Base-by-base conservation (phyloP, 2,113 vertebrate genomes). In the Thermophis baileyi region DNA sequence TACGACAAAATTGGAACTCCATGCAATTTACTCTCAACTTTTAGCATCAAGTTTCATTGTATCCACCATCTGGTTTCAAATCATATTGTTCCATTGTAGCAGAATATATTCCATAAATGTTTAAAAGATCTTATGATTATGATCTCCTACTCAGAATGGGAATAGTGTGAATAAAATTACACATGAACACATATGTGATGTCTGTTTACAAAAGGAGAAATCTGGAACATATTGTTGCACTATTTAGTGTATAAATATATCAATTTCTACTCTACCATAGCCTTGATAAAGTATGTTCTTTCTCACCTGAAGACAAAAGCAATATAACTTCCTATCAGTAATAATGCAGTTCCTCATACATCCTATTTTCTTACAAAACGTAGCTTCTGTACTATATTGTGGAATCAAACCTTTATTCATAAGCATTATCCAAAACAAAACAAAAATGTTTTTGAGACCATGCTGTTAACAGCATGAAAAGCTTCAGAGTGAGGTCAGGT, bases 401-500 rank as follows among this genome's bases (percentile, higher is more conserved):
- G 93, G 57, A 91, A 93, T 91, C 93, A 90, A 95, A 94, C 90
- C 54, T 94, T 94, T 89, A 93, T 94, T 93, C 94, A 88, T 50
- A 81, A 81, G n/a, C 47, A 74, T 92, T 93, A 92, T 94, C 94
- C 88, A 93, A 94, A 93, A 69, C 63, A 69, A 93, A 95, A 94
- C 93, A 97, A 96, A 40, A 2, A 92, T 91, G 93, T 94, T 94
- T 95, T 95, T 92, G 90, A 94, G 94, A 94, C 95, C 94, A 94
- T 93, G 90, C 94, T 90, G 88, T 85, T 44, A 86, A 49, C 46
- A 86, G 50, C 63, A 55, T 49, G 18, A 89, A 85, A 90, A 49
- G 1, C 60, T 89, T 92, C 50, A 0, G 6, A 96, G 95, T 63
- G 44, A 0, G 27, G 3, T n/a, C 63, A 0, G 24, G 40, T 88